Base-by-base conservation (phyloP, 2,113 vertebrate genomes). In the Sebastes fasciatus region DNA sequence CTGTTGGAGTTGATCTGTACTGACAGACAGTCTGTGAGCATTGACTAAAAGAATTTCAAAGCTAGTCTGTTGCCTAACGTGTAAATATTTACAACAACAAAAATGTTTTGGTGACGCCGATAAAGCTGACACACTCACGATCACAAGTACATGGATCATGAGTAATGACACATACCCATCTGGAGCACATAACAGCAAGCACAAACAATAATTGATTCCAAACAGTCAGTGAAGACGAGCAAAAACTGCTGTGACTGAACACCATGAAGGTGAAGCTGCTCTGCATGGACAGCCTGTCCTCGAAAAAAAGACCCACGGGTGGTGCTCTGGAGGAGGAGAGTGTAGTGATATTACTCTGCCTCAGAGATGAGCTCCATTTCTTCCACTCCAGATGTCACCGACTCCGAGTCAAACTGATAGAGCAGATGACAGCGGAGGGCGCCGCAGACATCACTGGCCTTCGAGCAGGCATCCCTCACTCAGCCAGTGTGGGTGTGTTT, bases 321-420 rank as follows among this genome's bases (percentile, higher is more conserved):
- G 85, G 67, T 72, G 85, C 57, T 48, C 61, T 21, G 26, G 65
- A 52, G 61, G 54, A 45, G 40, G 23, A 62, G 73, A 76, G 54
- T 0, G 16, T 57, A 43, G 74, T 17, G 72, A 79, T 74, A 80
- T 74, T 77, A 72, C 76, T 82, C 77, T 77, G 79, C 52, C 51
- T 78, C 66, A 12, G 34, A 75, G 78, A 89, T 70, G 61, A 88
- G 71, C 67, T 77, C 57, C 5, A 12, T 55, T 79, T 89, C 76
- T 79, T 84, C 70, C 74, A 74, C 69, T 87, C 87, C 86, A 91
- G 87, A 93, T 87, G 84, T 90, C 82, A 83, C 49, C 1, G 14
- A 73, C 51, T 77, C 57, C 16, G 52, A 79, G 66, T 85, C 61
- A 43, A 74, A 73, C 60, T 75, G 79, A 86, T 62, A 48, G 71